Base-by-base conservation (phyloP, 2,888 invertebrate species). In the Lepidonotus clava region DNA sequence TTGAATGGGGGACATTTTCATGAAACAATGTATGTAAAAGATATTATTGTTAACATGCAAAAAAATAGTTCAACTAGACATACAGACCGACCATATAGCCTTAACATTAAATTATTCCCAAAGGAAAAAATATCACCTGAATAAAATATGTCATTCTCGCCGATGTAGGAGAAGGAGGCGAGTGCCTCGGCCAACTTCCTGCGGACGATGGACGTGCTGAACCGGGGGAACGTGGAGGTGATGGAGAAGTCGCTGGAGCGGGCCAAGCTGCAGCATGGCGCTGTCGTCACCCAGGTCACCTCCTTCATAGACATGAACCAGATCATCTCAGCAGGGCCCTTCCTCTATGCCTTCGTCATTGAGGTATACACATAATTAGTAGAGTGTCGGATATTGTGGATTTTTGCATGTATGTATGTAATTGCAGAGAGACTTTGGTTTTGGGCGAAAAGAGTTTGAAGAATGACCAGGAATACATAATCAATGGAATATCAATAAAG, bases 261-360 rank as follows among this genome's bases (percentile, higher is more conserved):
- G 83, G 97, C 97, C 0, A 97, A 97, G 93, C 93, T 95, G 87
- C 95, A 97, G 91, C 94, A 96, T 34, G 95, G 95, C 86, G 96
- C 96, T 0, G 95, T 97, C 85, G 97, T 96, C 87, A 95, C 96
- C 90, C 96, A 97, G 90, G 97, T 97, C 21, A 97, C 97, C 93
- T 95, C 95, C 88, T 96, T 97, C 87, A 95, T 98, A 40, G 97
- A 97, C 91, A 96, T 96, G 93, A 96, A 96, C 89, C 96, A 96
- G 91, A 96, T 98, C n/a, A 96, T 96, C 87, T 96, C 96, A 36
- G 97, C 98, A 0, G 98, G 98, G 0, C 97, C 98, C 0, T 98
- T 98, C 94, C 96, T 97, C 71, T 98, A 98, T 93, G 96, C 97
- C 89, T 96, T 97, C 56, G 95, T 98, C 84, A 96, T 96, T 89